Base-by-base conservation (phyloP, 92 coral and sea anemone species). In the Plumapathes pennacea region DNA sequence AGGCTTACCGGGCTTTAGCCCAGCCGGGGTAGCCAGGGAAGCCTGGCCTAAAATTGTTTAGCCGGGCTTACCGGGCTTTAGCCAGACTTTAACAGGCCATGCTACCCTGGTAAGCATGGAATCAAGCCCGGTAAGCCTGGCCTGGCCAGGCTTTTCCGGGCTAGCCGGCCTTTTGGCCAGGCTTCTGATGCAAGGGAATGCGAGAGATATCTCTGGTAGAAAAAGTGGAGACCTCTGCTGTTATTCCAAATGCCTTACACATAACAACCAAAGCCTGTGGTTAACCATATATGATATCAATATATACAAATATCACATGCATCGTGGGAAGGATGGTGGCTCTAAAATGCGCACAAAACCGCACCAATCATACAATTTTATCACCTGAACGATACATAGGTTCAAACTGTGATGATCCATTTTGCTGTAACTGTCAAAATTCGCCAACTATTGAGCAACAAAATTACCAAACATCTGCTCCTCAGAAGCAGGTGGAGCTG, bases 161-260 rank as follows among this genome's bases (percentile, higher is more conserved):
- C 41, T 53, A 11, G 60, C 60, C 60, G 18, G 40, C 38, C 4
- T 29, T 53, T 53, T 53, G 60, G 13, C 43, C 60, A 1, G 41
- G 44, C 42, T 53, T 41, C 25, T 53, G 60, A 53, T 53, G 42
- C 60, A 53, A 53, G 60, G 60, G 33, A 1, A 92, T 92, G 98
- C 58, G 98, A 46, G 96, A 92, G 58, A 92, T 92, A 15, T 76
- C 86, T 13, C 66, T 92, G n/a, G 96, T 92, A 1, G 98, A 92
- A 57, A 92, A 84, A 58, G 98, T 89, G 15, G 95, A 88, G 46
- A 92, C 90, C 13, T 76, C 92, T 23, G 80, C 96, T 0, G 52
- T 92, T 21, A 83, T 81, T 46, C 97, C 96, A 31, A 83, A 74
- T 72, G 97, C 97, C 3, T 64, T 91, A 39, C 91, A 91, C 54